These are phyloP conservation scores for Bombus sylvicola DNA, from an alignment of 1,140 invertebrate species.

Conservation along the genomic window DNA sequence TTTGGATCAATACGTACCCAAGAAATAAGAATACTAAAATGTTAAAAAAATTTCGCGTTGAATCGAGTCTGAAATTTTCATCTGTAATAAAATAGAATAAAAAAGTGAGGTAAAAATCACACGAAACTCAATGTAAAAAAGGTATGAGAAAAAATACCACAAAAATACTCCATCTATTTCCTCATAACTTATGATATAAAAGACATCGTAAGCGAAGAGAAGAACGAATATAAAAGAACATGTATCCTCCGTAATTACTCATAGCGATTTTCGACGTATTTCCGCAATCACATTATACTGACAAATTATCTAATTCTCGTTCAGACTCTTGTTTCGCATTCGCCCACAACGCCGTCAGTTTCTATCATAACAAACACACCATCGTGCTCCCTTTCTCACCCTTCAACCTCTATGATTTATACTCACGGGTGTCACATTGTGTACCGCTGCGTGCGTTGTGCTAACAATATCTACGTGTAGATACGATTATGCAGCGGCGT, in stretches of 20 bases:
- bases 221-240: neutral
- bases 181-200: no score
- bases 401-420: conserved; percentile 45
- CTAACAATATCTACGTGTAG: conserved; percentile 29
- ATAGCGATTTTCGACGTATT: neutral
- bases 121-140: neutral
- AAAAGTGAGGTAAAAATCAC: neutral
- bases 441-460: conserved; percentile 14
- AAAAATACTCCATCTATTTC: no score
- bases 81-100: neutral
- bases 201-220: neutral
- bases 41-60: neutral
- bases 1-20: neutral
- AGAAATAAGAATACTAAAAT: neutral
- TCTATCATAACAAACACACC: conserved; percentile 11
- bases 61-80: neutral
- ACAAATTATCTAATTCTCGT: neutral
- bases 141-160: no score
- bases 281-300: neutral
- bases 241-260: neutral
- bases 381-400: neutral
- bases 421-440: conserved; percentile 46
- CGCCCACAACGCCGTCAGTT: neutral
- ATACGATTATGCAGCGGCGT: conserved; percentile 28
- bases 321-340: no score